phyloP scores from a whole-genome alignment of 2,797 vertebrate genomes.

The Petrocephalus schoutedeni region DNA sequence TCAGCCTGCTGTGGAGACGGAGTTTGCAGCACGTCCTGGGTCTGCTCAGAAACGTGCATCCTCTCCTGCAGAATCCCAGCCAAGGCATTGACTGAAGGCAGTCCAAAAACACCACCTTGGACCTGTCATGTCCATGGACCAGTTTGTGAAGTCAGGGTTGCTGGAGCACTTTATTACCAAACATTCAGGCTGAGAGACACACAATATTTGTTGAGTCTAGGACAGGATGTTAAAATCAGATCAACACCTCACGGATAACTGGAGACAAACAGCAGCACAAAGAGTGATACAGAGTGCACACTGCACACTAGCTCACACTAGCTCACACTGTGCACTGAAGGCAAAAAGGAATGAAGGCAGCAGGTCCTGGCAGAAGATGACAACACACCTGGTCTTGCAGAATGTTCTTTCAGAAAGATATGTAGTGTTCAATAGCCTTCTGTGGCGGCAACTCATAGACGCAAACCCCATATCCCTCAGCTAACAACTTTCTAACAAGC shows the following conservation, averaged over 20 bases:
- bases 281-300: neutral
- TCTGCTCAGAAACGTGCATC: slow-evolving; percentile 19
- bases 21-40: slow-evolving; percentile 26
- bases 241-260: neutral
- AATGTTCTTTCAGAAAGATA: neutral
- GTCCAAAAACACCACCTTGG: slow-evolving; percentile 33
- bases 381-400: neutral
- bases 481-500: neutral
- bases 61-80: slow-evolving; percentile 48
- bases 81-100: slow-evolving; percentile 54
- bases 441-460: neutral
- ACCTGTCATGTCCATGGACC: slow-evolving; percentile 10
- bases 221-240: neutral
- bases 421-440: neutral
- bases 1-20: slow-evolving; percentile 23
- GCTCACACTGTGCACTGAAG: neutral
- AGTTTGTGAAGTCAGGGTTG: neutral
- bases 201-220: neutral
- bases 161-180: neutral
- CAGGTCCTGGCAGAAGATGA: neutral
- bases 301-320: neutral
- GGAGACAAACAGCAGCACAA: neutral
- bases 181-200: neutral
- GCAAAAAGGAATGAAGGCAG: neutral
- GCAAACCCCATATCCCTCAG: neutral